Percentiles rank a stretch among this genome's conserved stretches.
These are phyloP conservation scores for Acromyrmex echinatior DNA, from an alignment of 1,140 invertebrate genomes.

Conservation along the genomic window DNA sequence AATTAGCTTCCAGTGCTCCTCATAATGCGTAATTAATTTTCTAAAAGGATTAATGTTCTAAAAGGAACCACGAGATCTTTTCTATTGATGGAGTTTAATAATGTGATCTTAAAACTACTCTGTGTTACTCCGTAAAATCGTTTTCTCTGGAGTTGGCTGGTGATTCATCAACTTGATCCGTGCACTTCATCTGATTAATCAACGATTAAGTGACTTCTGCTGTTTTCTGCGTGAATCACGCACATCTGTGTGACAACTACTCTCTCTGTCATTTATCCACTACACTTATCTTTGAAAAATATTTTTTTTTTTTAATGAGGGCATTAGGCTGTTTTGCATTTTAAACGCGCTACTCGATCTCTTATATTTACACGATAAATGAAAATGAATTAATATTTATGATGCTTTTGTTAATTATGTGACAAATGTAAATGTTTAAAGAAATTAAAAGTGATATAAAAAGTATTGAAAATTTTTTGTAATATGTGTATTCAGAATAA, in stretches of 20 bases:
- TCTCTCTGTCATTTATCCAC: neutral
- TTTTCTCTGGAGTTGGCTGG: neutral
- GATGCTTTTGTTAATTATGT: neutral
- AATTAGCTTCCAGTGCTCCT: neutral
- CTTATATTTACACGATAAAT: neutral
- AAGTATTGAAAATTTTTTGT: neutral
- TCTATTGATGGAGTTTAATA: neutral
- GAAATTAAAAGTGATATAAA: neutral
- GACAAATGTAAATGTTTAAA: neutral
- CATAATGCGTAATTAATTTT: neutral
- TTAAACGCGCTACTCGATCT: neutral
- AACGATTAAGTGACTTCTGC: neutral
- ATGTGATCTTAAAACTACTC: neutral
- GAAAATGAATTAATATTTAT: neutral
- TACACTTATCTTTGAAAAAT: neutral
- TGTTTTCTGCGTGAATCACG: constrained; percentile 21
- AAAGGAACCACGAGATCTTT: neutral
- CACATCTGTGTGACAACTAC: neutral
- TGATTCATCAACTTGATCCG: neutral
- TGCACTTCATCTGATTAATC: constrained; percentile 34
- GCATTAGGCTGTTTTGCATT: neutral
- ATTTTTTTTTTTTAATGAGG: constrained; percentile 14
- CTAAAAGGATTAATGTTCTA: neutral
- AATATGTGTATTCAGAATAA: neutral
- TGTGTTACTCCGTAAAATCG: neutral